Evolutionary conservation across 1,140 invertebrate species (phyloP), one percentile per base, ranked within the genome.

Genomic region (Pinna nobilis): DNA sequence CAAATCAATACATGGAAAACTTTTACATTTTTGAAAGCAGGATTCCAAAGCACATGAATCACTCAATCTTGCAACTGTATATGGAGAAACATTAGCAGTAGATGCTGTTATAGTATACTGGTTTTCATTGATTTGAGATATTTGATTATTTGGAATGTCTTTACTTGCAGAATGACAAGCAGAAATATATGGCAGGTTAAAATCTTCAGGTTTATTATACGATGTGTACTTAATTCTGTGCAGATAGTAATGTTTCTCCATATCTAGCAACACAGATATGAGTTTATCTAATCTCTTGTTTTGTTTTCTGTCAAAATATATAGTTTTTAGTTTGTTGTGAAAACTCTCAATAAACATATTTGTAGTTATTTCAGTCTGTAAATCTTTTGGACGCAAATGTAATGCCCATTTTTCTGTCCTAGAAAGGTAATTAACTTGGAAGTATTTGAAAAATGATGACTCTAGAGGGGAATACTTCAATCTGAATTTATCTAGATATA

Each of bases 291-390:
- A 25, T 20, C 49, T 51, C 33, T 35, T 66, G 32, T 66, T 66
- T 32, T 35, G 28, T 25, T 66, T 66, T 15, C 49, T 50, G 15
- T 5, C 3, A 35, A 66, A 51, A 25, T 66, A 66, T 37, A 51
- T 35, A 37, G 64, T 66, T 66, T 66, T 53, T 13, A 66, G 35
- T 23, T 53, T 49, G 35, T 66, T 66, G 33, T 66, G 64, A 37
- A 66, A 66, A 53, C 64, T 66, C 28, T 66, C 64, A 33, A 66
- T 35, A 35, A 66, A 66, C 64, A 66, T 65, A 49, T 65, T 65
- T 11, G 63, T 65, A 28, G 18, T 65, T 18, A 47, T 65, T 53
- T 66, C 30, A 35, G 35, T 61, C 28, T 61, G 57, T n/a, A 61
- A 32, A 61, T 61, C 57, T 39, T 18, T 35, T 6, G 33, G 13